Evolutionary conservation across 1,140 invertebrate genomes (phyloP).

Genomic region (Zaprionus kolodkinae): DNA sequence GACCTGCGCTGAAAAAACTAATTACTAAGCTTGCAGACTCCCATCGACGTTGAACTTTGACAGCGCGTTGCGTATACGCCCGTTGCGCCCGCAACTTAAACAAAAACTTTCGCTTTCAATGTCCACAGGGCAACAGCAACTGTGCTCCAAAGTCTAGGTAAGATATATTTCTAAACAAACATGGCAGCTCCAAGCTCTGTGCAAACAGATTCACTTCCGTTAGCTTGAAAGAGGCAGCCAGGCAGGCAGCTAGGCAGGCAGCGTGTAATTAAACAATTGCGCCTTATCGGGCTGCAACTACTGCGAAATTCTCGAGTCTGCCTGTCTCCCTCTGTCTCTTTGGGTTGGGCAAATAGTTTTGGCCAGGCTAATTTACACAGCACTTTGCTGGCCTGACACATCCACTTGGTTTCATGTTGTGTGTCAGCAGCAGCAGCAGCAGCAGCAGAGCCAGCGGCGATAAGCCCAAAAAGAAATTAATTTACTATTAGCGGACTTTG

Average conservation of each 20-base stretch:
- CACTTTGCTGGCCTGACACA: conserved; percentile 78
- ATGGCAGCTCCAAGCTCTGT: conserved; percentile 36
- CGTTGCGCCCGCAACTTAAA: not conserved
- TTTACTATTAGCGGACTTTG: conserved; percentile 70
- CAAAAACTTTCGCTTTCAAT: conserved; percentile 26
- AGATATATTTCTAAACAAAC: conserved; percentile 12
- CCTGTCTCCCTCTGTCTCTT: conserved; percentile 14
- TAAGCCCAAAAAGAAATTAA: conserved; percentile 70
- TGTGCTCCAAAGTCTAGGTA: not conserved
- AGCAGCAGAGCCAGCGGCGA: conserved; percentile 46
- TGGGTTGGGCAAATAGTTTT: conserved; percentile 58
- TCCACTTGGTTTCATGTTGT: conserved; percentile 53
- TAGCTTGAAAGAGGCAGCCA: conserved; percentile 44
- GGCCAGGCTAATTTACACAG: conserved; percentile 75
- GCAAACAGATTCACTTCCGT: conserved; percentile 33
- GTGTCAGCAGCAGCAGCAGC: not conserved
- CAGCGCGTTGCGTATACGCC: conserved; percentile 24
- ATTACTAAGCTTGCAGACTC: conserved; percentile 3
- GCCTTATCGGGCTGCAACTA: conserved; percentile 57
- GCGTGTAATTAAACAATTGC: conserved; percentile 47
- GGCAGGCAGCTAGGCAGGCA: conserved; percentile 36
- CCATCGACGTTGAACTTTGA: conserved; percentile 18
- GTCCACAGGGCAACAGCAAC: not conserved
- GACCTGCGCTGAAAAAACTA: not conserved
- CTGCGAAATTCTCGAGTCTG: conserved; percentile 68